Evolutionary conservation across 2,113 vertebrate genomes (phyloP).

Genomic region (Austrofundulus limnaeus): DNA sequence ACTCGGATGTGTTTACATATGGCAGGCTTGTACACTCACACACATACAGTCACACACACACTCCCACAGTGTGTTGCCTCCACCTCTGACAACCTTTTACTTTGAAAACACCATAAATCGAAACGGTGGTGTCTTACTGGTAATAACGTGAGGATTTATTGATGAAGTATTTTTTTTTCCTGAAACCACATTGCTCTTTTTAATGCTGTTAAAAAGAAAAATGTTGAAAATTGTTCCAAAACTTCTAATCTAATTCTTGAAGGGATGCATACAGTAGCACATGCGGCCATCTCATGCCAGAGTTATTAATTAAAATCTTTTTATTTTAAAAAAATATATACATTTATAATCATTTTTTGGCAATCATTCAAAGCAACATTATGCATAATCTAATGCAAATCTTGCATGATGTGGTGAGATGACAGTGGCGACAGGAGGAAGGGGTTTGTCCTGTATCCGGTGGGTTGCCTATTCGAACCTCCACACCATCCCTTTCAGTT

Average conservation of each 20-base stretch:
- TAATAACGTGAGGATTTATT: conserved; percentile 45
- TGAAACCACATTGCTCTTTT: conserved; percentile 20
- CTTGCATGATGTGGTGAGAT: too few species aligned
- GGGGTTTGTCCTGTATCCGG: too few species aligned
- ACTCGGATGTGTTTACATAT: conserved; percentile 58
- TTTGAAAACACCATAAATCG: conserved; percentile 46
- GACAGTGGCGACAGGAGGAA: too few species aligned
- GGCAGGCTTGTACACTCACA: conserved; percentile 21
- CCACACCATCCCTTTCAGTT: too few species aligned
- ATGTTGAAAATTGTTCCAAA: conserved; percentile 47
- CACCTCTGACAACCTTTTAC: conserved; percentile 34
- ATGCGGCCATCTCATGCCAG: too few species aligned
- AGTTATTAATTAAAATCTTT: too few species aligned
- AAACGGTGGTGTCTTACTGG: conserved; percentile 33
- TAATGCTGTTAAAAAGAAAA: conserved; percentile 8
- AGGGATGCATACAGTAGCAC: too few species aligned
- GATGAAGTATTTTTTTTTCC: conserved; percentile 39
- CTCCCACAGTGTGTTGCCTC: conserved; percentile 28
- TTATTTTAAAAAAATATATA: too few species aligned
- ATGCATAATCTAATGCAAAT: too few species aligned
- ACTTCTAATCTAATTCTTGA: conserved; percentile 13
- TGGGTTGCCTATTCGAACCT: too few species aligned
- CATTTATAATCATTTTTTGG: too few species aligned
- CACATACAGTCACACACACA: conserved; percentile 7
- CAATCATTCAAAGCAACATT: too few species aligned